phyloP scores from a whole-genome alignment of 2,113 vertebrate genomes.

The Callorhinus ursinus region DNA sequence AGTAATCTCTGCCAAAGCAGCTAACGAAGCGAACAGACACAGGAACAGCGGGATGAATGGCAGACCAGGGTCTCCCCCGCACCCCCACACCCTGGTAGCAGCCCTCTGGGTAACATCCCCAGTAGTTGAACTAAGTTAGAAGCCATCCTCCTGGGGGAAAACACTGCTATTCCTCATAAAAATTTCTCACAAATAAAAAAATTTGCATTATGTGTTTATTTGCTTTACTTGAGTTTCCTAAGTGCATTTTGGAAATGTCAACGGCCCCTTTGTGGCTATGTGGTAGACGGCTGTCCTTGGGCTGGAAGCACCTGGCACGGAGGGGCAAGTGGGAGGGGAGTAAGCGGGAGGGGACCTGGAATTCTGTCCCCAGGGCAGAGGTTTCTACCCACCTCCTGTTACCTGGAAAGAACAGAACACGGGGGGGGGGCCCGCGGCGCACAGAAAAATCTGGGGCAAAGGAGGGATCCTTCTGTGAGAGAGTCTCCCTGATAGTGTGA shows the following conservation, averaged over 20 bases:
- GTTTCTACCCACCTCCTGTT: background rate
- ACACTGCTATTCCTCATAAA: background rate
- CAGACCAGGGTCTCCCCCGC: background rate
- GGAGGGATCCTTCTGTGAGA: background rate
- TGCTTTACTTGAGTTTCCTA: background rate
- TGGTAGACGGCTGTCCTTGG: background rate
- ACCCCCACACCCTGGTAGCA: background rate
- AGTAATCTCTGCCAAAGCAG: conserved; percentile 95
- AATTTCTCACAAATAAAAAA: background rate
- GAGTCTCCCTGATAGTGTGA: background rate
- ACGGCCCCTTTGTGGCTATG: background rate
- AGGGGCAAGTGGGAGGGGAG: background rate
- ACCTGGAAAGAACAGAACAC: background rate
- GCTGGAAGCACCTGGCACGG: background rate
- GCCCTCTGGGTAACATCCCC: background rate
- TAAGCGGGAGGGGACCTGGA: background rate
- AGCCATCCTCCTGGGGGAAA: background rate
- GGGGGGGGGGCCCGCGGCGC: background rate
- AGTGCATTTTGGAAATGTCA: background rate
- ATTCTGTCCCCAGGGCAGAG: background rate
- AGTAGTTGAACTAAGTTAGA: background rate
- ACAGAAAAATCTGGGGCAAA: background rate
- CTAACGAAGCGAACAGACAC: conserved; percentile 80
- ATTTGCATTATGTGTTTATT: background rate
- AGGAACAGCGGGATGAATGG: background rate